These are phyloP conservation scores for Botia kubotai DNA, from an alignment of 2,797 vertebrate genomes.

Conservation along the genomic window DNA sequence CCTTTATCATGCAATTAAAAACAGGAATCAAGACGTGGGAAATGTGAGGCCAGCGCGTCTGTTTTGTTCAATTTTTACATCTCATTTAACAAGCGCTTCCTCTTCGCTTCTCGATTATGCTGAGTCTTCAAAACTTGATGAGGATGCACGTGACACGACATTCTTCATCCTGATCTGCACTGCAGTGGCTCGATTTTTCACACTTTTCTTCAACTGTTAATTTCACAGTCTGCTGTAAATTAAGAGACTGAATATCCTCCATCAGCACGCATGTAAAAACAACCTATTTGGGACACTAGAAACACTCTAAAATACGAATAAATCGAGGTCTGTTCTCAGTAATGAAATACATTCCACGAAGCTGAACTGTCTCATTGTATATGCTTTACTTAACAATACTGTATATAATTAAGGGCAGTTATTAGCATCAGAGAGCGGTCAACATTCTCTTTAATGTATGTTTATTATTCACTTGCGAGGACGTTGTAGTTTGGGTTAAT, in stretches of 20 bases:
- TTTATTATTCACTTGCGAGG: conserved; percentile 20
- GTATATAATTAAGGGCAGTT: conserved; percentile 3
- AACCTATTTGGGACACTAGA: background rate
- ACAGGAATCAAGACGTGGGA: background rate
- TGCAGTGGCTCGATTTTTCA: conserved; percentile 22
- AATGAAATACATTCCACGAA: conserved; percentile 11
- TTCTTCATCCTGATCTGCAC: conserved; percentile 40
- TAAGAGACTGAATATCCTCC: conserved; percentile 7
- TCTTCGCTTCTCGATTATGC: conserved; percentile 56
- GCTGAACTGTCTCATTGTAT: background rate
- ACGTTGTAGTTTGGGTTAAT: conserved; percentile 32
- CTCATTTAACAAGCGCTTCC: conserved; percentile 57
- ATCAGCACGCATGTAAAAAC: background rate
- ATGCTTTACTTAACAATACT: conserved; percentile 57
- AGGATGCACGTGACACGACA: conserved; percentile 58
- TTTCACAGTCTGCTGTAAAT: conserved; percentile 28
- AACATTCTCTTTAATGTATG: conserved; percentile 20
- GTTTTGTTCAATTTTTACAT: conserved; percentile 60
- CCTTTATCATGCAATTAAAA: background rate
- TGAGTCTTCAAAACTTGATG: conserved; percentile 66
- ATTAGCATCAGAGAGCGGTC: conserved; percentile 3
- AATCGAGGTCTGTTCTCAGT: conserved; percentile 7
- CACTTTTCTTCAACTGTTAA: conserved; percentile 27
- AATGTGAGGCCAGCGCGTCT: conserved; percentile 62
- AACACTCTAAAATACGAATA: conserved; percentile 13